These are phyloP conservation scores for Etheostoma spectabile DNA, from an alignment of 2,113 vertebrate species.

Conservation along the genomic window DNA sequence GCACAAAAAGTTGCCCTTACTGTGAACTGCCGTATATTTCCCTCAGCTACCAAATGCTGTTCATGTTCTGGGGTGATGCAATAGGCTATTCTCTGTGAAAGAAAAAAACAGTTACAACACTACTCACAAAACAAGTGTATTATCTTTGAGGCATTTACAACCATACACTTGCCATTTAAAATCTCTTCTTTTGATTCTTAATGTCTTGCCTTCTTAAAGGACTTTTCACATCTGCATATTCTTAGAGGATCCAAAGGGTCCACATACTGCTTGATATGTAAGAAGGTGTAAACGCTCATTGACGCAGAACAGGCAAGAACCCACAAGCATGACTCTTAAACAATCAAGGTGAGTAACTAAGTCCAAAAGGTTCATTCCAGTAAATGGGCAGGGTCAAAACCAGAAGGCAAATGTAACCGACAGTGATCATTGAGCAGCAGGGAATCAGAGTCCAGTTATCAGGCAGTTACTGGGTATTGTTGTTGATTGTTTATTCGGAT, in stretches of 20 bases:
- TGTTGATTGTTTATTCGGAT: no score
- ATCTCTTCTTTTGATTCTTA: neutral
- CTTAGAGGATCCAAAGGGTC: neutral
- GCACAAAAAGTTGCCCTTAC: slow-evolving; percentile 75
- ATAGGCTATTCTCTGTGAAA: slow-evolving; percentile 92
- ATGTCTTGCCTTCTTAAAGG: no score
- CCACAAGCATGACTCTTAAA: no score
- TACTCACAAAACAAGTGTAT: neutral
- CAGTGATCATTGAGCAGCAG: no score
- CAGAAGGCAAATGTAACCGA: no score
- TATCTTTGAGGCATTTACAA: neutral
- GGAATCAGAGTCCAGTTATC: no score
- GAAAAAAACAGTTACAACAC: neutral
- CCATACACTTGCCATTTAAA: neutral
- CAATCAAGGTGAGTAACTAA: no score
- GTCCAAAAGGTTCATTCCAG: no score
- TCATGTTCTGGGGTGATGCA: slow-evolving; percentile 97
- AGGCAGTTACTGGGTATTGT: no score
- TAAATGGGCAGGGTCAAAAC: no score
- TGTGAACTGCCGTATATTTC: slow-evolving; percentile 93
- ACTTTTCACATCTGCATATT: neutral
- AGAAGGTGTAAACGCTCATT: neutral
- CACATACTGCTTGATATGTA: neutral
- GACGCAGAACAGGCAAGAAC: no score
- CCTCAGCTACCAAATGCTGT: slow-evolving; percentile 92